These are phyloP conservation scores for Stenurella melanura DNA, from an alignment of 2,888 invertebrate species.

Conservation along the genomic window DNA sequence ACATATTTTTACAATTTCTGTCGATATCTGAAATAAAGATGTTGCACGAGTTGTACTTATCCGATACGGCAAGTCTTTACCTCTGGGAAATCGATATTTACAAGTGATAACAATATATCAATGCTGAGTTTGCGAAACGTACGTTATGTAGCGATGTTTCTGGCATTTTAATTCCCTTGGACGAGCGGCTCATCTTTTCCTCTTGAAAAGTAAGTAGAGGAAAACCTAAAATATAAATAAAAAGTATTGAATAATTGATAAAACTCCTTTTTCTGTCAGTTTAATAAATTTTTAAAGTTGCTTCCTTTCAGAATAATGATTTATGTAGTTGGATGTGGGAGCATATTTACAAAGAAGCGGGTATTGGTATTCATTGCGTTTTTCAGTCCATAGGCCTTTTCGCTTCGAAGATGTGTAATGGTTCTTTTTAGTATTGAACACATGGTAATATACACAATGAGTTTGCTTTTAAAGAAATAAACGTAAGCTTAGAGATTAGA, in stretches of 20 bases:
- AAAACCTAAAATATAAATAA: neutral
- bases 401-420: neutral
- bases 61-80: neutral
- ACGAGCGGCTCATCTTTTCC: neutral
- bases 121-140: neutral
- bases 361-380: neutral
- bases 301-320: neutral
- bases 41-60: neutral
- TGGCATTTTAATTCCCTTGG: constrained; percentile 3
- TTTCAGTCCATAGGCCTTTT: neutral
- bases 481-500: too few species aligned
- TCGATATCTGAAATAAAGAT: too few species aligned
- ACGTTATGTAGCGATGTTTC: neutral
- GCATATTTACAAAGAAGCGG: neutral
- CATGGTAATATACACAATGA: neutral
- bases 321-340: neutral
- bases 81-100: neutral
- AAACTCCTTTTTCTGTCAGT: neutral
- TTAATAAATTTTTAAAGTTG: neutral
- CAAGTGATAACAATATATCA: neutral
- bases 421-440: neutral
- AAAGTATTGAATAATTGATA: constrained; percentile 1
- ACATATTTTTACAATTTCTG: too few species aligned
- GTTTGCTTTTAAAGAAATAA: neutral
- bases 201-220: neutral